phyloP scores from a whole-genome alignment of 2,888 invertebrate species.

The Cecidostiba fungosa region DNA sequence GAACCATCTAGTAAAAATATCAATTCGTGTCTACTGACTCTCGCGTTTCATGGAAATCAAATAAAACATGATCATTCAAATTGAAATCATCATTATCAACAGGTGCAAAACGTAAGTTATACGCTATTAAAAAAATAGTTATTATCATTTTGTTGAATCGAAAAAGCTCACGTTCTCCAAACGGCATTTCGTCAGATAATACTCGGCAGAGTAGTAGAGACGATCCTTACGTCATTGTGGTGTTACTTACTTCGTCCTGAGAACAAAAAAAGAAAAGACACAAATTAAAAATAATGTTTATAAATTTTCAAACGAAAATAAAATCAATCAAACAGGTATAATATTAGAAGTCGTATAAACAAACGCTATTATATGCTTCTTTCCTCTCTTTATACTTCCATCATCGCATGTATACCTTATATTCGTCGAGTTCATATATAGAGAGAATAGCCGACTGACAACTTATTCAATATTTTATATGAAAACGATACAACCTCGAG shows the following conservation, averaged over 20 bases:
- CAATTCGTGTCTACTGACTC: not conserved
- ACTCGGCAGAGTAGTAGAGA: conserved; percentile 62
- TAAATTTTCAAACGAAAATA: not conserved
- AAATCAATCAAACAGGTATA: conserved; percentile 22
- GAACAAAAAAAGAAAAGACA: conserved; percentile 78
- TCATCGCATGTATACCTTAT: conserved; percentile 40
- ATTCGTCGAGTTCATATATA: conserved; percentile 25
- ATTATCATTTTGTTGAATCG: conserved; percentile 5
- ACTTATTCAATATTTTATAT: conserved; percentile 49
- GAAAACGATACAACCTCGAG: conserved; percentile 43
- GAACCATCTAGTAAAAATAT: not conserved
- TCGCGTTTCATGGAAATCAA: too few relatives aligned
- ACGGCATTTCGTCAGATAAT: conserved; percentile 68
- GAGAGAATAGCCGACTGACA: conserved; percentile 25
- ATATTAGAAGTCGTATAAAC: not conserved
- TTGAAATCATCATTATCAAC: not conserved
- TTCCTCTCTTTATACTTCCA: not conserved
- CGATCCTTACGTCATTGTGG: conserved; percentile 69
- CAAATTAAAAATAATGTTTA: conserved; percentile 70
- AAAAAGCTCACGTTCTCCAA: conserved; percentile 75
- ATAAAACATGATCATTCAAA: not conserved
- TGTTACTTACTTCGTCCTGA: conserved; percentile 81
- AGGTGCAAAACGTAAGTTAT: not conserved
- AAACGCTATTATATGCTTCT: not conserved
- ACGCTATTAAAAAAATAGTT: not conserved